Conservation (phyloP, 2,888 invertebrate species). For the Spodoptera littoralis region DNA sequence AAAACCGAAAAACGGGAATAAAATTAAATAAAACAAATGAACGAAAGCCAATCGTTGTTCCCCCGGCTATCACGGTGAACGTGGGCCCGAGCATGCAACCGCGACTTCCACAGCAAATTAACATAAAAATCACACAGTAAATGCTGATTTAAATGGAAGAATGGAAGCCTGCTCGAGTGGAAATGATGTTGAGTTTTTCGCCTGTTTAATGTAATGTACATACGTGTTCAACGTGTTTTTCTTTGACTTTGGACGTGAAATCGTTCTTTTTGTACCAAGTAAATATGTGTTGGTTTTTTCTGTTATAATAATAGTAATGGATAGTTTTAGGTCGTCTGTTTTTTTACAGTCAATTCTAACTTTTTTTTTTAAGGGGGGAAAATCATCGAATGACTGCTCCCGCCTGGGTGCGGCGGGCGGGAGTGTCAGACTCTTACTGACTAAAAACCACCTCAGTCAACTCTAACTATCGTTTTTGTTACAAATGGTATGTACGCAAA, state of each 20-base stretch:
- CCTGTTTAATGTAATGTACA: conserved; percentile 22
- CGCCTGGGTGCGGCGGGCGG: no score
- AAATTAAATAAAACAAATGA: conserved; percentile 41
- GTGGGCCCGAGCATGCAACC: conserved; percentile 30
- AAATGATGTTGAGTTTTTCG: conserved; percentile 33
- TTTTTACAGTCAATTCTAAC: no score
- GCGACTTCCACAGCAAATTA: conserved; percentile 53
- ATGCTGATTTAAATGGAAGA: conserved; percentile 49
- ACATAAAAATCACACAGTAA: conserved; percentile 57
- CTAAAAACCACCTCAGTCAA: no score
- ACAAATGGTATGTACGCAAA: no score
- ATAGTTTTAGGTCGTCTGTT: no score
- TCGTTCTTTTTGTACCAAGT: not conserved
- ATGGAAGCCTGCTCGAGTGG: conserved; percentile 31
- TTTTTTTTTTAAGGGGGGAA: no score
- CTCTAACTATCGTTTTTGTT: no score
- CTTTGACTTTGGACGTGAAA: not conserved
- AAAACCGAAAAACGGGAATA: conserved; percentile 11
- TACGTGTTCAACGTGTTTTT: conserved; percentile 18
- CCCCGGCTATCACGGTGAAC: conserved; percentile 31
- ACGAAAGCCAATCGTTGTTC: conserved; percentile 40
- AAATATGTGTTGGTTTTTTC: no score
- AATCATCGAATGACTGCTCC: no score
- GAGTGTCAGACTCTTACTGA: no score
- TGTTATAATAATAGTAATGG: no score